These are phyloP conservation scores for Odontocerum albicorne DNA, from an alignment of 2,888 invertebrate genomes.

Conservation along the genomic window DNA sequence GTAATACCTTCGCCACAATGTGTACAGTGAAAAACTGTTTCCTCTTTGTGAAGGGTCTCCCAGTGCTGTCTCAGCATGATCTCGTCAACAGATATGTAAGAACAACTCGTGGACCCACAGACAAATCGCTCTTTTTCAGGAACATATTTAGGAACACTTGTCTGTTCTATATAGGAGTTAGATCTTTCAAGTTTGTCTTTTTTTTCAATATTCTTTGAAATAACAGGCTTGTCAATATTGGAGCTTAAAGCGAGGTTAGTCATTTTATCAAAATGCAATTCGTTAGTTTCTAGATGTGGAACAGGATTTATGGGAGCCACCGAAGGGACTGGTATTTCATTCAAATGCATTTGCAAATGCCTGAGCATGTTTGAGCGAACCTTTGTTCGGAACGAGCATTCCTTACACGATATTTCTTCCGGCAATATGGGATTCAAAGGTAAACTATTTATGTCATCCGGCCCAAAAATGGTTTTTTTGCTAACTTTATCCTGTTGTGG, in stretches of 20 bases:
- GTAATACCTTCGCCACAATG: constrained; percentile 67
- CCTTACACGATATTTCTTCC: constrained; percentile 61
- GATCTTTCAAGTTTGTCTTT: constrained; percentile 34
- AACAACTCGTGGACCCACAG: constrained; percentile 72
- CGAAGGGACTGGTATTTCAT: constrained; percentile 62
- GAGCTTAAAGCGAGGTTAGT: constrained; percentile 79
- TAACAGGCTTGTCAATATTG: constrained; percentile 41
- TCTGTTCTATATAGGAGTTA: neutral
- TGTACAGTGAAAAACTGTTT: constrained; percentile 64
- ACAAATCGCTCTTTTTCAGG: constrained; percentile 62
- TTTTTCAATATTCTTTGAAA: constrained; percentile 47
- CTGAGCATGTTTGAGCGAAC: constrained; percentile 71
- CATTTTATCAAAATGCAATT: constrained; percentile 85
- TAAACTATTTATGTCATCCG: constrained; percentile 64
- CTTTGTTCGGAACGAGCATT: constrained; percentile 70
- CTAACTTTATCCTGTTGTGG: neutral
- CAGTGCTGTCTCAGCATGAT: constrained; percentile 72
- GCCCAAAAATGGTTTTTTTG: constrained; percentile 43
- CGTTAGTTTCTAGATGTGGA: constrained; percentile 74
- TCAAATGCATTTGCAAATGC: constrained; percentile 68
- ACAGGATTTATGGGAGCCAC: constrained; percentile 81
- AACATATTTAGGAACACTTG: constrained; percentile 53
- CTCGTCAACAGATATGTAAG: constrained; percentile 72
- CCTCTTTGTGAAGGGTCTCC: constrained; percentile 67
- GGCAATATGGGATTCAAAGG: constrained; percentile 67